These are phyloP conservation scores for Poecile atricapillus DNA, from an alignment of 2,113 vertebrate species.

Conservation along the genomic window DNA sequence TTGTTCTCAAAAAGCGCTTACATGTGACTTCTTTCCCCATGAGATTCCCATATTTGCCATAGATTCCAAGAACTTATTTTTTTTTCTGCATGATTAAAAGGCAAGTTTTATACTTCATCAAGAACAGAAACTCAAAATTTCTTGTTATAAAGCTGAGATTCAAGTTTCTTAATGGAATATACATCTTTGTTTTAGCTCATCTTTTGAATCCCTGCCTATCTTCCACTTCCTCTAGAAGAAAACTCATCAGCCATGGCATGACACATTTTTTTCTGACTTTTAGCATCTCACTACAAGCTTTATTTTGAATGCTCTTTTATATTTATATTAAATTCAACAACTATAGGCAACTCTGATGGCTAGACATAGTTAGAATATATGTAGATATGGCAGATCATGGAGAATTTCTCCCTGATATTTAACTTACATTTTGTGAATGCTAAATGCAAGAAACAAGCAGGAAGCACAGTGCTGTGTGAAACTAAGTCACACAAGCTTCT, in stretches of 20 bases:
- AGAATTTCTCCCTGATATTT: background rate
- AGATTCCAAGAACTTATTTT: background rate
- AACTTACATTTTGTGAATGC: too few relatives aligned
- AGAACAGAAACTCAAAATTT: background rate
- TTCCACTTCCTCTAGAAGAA: background rate
- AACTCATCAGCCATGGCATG: background rate
- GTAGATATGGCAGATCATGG: background rate
- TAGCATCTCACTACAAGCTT: background rate
- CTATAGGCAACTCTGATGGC: background rate
- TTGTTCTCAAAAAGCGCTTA: background rate
- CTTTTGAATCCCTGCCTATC: background rate
- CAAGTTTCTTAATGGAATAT: background rate
- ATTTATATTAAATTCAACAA: background rate
- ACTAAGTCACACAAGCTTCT: too few relatives aligned
- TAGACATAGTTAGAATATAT: background rate
- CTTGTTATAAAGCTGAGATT: background rate
- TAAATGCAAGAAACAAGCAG: too few relatives aligned
- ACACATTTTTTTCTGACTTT: background rate
- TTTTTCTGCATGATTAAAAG: background rate
- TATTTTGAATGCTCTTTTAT: background rate
- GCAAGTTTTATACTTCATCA: background rate
- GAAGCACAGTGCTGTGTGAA: too few relatives aligned
- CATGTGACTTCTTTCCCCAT: background rate
- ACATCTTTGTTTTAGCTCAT: background rate
- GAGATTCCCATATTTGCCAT: background rate